Base-by-base conservation (phyloP, 1,140 invertebrate genomes). In the Drosophila ficusphila region DNA sequence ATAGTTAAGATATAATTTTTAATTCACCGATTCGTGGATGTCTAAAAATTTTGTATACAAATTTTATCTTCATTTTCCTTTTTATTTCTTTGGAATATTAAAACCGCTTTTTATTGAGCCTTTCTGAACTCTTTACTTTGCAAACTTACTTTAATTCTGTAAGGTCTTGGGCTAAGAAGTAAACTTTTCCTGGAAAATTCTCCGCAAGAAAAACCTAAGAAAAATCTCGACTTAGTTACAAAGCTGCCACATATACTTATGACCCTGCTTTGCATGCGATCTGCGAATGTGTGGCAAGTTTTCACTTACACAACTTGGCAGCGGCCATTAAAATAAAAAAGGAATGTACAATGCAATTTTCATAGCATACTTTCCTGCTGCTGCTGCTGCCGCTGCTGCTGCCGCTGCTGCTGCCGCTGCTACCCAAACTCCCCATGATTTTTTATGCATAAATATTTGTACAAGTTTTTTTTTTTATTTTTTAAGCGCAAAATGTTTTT, bases 301-400 rank as follows among this genome's bases (percentile, higher is more conserved):
- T 82, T 82, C 78, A 82, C 68, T 77, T 82, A 82, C 53, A 62
- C 57, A 77, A 72, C 53, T 67, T 56, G 31, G 53, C 57, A 41
- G 48, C 52, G 49, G 41, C 57, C 53, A 70, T 76, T 77, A 76
- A 77, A 69, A 48, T 31, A 39, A 9, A 31, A 48, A 49, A 62
- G 49, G 41, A 31, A 54, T 51, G 67, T 64, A 60, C 53, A 77
- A 67, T 76, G 73, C 73, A 67, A 48, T 82, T 82, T 82, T 58
- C 69, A 82, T 82, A 73, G 52, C 61, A 64, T 64, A 68, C 78
- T 60, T 68, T 77, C 19, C 34, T 39, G 58, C 48, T 58, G 49
- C 12, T 27, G 4, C 38, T 39, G 27, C 34, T 51, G 12, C 31
- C 47, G n/a, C 27, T 29, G 9, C 34, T 12, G 12, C 34, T 39